Evolutionary conservation across 2,888 invertebrate genomes (phyloP).

Genomic region (Folsomia candida): DNA sequence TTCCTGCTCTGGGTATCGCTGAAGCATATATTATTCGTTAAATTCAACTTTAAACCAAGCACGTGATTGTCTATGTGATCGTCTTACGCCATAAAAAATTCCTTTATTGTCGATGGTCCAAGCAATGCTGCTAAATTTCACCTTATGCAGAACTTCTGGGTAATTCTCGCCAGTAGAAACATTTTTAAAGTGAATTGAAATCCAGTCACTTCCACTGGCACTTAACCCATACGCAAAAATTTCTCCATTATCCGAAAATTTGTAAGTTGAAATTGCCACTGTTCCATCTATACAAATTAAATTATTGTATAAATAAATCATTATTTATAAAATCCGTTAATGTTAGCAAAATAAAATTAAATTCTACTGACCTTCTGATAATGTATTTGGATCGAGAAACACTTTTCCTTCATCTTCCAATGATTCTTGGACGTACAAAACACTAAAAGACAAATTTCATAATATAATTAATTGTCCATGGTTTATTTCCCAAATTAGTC

Average conservation of each 20-base stretch:
- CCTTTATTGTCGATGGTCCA: slow-evolving; percentile 96
- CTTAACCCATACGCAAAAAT: slow-evolving; percentile 89
- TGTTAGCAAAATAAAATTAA: too few relatives aligned
- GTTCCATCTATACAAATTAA: too few relatives aligned
- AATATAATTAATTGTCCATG: not conserved
- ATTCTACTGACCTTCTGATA: too few relatives aligned
- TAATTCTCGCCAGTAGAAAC: slow-evolving; percentile 77
- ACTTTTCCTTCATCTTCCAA: slow-evolving; percentile 73
- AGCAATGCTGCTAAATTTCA: slow-evolving; percentile 85
- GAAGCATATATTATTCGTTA: too few relatives aligned
- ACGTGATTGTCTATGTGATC: not conserved
- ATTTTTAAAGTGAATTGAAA: slow-evolving; percentile 78
- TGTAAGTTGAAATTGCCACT: slow-evolving; percentile 69
- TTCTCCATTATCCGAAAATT: slow-evolving; percentile 88
- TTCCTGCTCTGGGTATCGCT: slow-evolving; percentile 77
- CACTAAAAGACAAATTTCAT: slow-evolving; percentile 64
- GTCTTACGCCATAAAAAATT: not conserved
- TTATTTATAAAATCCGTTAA: too few relatives aligned
- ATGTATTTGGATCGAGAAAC: slow-evolving; percentile 88
- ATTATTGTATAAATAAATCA: too few relatives aligned
- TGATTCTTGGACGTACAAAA: slow-evolving; percentile 81
- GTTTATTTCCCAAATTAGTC: too few relatives aligned
- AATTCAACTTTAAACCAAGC: not conserved
- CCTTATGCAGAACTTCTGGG: slow-evolving; percentile 82
- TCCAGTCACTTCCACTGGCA: slow-evolving; percentile 94